Evolutionary conservation across 2,888 invertebrate genomes (phyloP).

Genomic region (Allacma fusca): DNA sequence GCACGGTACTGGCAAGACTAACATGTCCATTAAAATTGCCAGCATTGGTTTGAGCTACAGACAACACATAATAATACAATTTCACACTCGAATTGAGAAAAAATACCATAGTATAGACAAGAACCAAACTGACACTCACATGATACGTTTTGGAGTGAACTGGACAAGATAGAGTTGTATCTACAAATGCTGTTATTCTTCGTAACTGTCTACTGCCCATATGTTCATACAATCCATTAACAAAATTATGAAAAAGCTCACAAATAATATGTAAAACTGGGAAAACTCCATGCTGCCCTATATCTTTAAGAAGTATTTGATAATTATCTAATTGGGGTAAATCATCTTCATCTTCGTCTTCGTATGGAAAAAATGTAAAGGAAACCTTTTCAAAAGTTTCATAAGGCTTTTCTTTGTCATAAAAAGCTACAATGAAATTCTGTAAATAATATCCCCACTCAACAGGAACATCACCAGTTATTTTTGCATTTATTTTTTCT

Average conservation of each 20-base stretch:
- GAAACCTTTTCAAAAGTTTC: constrained; percentile 1
- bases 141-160: constrained; percentile 15
- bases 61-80: not conserved
- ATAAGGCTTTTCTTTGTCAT: constrained; percentile 10
- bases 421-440: constrained; percentile 33
- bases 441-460: constrained; percentile 37
- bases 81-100: no score
- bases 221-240: not conserved
- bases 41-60: constrained; percentile 30
- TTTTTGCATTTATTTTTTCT: not conserved
- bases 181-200: constrained; percentile 33
- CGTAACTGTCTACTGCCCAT: not conserved
- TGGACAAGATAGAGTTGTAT: constrained; percentile 37
- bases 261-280: constrained; percentile 44
- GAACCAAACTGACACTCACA: constrained; percentile 23
- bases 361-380: not conserved
- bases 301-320: constrained; percentile 35
- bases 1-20: constrained; percentile 16
- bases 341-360: constrained; percentile 1
- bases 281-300: constrained; percentile 29
- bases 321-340: not conserved
- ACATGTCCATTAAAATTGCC: constrained; percentile 29
- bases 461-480: constrained; percentile 18
- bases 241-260: constrained; percentile 42
- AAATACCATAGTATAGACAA: no score